Base-by-base conservation (phyloP, 2,113 vertebrate species). In the Malurus alboscapulatus region DNA sequence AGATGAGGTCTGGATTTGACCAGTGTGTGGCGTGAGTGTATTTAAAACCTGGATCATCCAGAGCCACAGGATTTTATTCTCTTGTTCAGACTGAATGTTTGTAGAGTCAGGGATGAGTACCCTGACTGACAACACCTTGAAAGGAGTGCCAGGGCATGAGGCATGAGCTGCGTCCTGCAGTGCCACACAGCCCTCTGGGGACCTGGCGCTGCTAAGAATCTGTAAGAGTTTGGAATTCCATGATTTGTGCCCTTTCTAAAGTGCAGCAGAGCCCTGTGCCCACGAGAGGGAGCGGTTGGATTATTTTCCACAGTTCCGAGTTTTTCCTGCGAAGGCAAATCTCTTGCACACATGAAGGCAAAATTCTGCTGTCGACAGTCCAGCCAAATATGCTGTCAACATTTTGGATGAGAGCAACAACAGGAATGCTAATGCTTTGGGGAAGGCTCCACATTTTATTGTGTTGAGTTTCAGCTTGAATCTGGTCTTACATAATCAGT, bases 221-320 rank as follows among this genome's bases (percentile, higher is more conserved):
- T 1, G 6, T 3, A 10, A 4, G 27, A 34, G 16, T 30, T 15
- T 20, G 36, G 24, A 19, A 69, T 74, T 44, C 13, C 1, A 2
- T 0, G 40, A 24, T 17, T 9, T 25, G 47, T 59, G 78, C 82
- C 82, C 51, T 57, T 58, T 53, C 13, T 7, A 1, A 63, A 7
- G 36, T 55, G 92, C 77, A 87, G 36, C 15, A 47, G 55, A 77
- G 18, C 25, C 4, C 14, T 3, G 0, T 21, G 54, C 15, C 97
- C 98, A 96, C 96, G 3, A 84, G 73, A 95, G 82, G 97, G 95
- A 54, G 92, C 9, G 5, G 1, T 96, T 92, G 93, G 55, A 94
- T 96, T 48, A 88, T 53, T 82, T 96, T 90, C 55, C 55, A 3
- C 38, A 32, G 17, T 3, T 22, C 3, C 1, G 3, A 8, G 3